These are phyloP conservation scores for Ceyx cyanopectus DNA, from an alignment of 2,113 vertebrate genomes.

Conservation along the genomic window DNA sequence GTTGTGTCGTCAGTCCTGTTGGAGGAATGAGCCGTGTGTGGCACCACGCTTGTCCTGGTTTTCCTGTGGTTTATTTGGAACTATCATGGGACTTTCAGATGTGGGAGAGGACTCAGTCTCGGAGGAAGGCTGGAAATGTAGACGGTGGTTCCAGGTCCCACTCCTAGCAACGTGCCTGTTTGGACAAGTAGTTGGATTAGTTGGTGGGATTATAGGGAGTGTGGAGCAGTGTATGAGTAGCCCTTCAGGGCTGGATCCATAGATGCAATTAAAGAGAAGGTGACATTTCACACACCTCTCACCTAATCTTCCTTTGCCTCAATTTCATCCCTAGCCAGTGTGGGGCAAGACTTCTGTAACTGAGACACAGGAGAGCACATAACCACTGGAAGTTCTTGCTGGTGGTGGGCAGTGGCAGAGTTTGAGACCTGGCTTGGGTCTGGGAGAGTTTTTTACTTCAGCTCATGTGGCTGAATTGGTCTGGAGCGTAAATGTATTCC, in stretches of 20 bases:
- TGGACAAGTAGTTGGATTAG: slow-evolving; percentile 26
- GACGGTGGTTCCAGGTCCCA: not conserved
- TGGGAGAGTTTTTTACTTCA: not conserved
- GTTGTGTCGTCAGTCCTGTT: not conserved
- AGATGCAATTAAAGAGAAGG: slow-evolving; percentile 50
- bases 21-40: not conserved
- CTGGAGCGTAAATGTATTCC: not conserved
- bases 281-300: slow-evolving; percentile 46
- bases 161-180: slow-evolving; percentile 34
- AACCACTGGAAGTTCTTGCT: not conserved
- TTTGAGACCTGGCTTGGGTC: not conserved
- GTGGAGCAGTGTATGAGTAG: slow-evolving; percentile 7
- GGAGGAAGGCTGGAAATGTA: not conserved
- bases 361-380: not conserved
- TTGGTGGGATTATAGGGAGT: slow-evolving; percentile 28
- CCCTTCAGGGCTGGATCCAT: not conserved
- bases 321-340: not conserved
- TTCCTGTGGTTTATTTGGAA: not conserved
- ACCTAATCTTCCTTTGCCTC: not conserved
- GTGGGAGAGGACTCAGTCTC: not conserved
- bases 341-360: not conserved
- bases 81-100: not conserved
- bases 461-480: not conserved
- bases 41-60: not conserved
- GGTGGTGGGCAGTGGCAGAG: not conserved